phyloP scores from a whole-genome alignment of 1,140 invertebrate genomes.

The Meloidogyne exigua region DNA sequence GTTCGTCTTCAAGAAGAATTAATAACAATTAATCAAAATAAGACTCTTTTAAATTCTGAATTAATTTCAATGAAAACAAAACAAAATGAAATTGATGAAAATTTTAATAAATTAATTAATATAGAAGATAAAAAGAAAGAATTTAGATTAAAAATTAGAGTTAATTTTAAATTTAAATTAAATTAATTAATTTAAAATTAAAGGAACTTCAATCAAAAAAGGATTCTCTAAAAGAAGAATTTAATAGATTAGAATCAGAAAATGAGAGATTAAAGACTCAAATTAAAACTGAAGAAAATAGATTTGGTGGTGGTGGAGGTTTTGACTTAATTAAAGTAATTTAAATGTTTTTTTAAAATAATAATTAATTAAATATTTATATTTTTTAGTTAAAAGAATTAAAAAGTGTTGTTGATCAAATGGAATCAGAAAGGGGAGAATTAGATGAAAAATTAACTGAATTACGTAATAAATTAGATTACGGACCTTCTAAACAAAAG shows the following conservation, averaged over 20 bases:
- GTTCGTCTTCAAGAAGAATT: slow-evolving; percentile 42
- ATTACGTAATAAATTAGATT: slow-evolving; percentile 32
- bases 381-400: slow-evolving; percentile 27
- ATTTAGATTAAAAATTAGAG: slow-evolving; percentile 10
- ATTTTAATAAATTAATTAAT: slow-evolving; percentile 19
- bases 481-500: slow-evolving; percentile 30
- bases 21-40: slow-evolving; percentile 27
- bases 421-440: slow-evolving; percentile 23
- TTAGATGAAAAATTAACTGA: slow-evolving; percentile 26
- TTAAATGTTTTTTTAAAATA: too few relatives aligned
- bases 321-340: slow-evolving; percentile 9
- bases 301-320: not conserved
- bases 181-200: slow-evolving; percentile 10
- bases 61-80: slow-evolving; percentile 32
- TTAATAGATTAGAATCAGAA: slow-evolving; percentile 19
- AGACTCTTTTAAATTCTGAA: slow-evolving; percentile 29
- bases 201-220: slow-evolving; percentile 33
- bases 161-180: slow-evolving; percentile 12
- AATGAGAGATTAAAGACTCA: slow-evolving; percentile 11
- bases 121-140: slow-evolving; percentile 21
- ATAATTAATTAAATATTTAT: not conserved
- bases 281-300: slow-evolving; percentile 1
- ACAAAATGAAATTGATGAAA: slow-evolving; percentile 34
- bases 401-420: slow-evolving; percentile 26
- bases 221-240: slow-evolving; percentile 18